These are phyloP conservation scores for Drosophila dives DNA, from an alignment of 2,888 invertebrate species.

Conservation along the genomic window DNA sequence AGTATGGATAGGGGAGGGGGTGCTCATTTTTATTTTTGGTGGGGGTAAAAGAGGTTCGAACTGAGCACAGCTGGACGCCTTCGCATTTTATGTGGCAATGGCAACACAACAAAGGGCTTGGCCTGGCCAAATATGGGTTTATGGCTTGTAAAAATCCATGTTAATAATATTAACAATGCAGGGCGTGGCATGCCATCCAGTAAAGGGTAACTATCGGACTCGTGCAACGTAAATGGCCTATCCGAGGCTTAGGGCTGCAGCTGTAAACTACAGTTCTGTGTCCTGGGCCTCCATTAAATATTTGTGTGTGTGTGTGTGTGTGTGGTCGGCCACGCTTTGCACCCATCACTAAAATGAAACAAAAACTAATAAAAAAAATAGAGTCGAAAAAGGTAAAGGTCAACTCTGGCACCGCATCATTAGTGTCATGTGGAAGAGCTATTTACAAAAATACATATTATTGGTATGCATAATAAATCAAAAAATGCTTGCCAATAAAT, in stretches of 20 bases:
- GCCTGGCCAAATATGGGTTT: slow-evolving; percentile 74
- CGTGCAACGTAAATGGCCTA: slow-evolving; percentile 46
- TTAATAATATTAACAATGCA: slow-evolving; percentile 76
- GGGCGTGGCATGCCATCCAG: slow-evolving; percentile 35
- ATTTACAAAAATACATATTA: slow-evolving; percentile 66
- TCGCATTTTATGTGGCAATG: slow-evolving; percentile 66
- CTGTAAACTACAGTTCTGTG: slow-evolving; percentile 41
- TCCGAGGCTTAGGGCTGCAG: slow-evolving; percentile 52
- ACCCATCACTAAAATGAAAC: slow-evolving; percentile 17
- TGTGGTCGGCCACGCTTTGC: slow-evolving; percentile 31
- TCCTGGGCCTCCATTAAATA: slow-evolving; percentile 11
- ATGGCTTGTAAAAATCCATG: slow-evolving; percentile 80
- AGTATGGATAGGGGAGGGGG: neutral
- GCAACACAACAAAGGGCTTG: slow-evolving; percentile 74
- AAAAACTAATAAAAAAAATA: slow-evolving; percentile 6
- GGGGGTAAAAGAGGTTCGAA: neutral
- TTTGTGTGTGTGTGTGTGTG: slow-evolving; percentile 31
- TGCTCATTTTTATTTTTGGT: neutral
- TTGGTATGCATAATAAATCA: slow-evolving; percentile 76
- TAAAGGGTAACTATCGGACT: slow-evolving; percentile 69
- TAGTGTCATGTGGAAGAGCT: slow-evolving; percentile 66
- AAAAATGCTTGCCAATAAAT: slow-evolving; percentile 75
- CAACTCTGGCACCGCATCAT: slow-evolving; percentile 59
- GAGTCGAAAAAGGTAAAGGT: slow-evolving; percentile 48
- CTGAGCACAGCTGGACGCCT: slow-evolving; percentile 58